Base-by-base conservation (phyloP, 2,113 vertebrate genomes). In the Boleophthalmus pectinirostris region DNA sequence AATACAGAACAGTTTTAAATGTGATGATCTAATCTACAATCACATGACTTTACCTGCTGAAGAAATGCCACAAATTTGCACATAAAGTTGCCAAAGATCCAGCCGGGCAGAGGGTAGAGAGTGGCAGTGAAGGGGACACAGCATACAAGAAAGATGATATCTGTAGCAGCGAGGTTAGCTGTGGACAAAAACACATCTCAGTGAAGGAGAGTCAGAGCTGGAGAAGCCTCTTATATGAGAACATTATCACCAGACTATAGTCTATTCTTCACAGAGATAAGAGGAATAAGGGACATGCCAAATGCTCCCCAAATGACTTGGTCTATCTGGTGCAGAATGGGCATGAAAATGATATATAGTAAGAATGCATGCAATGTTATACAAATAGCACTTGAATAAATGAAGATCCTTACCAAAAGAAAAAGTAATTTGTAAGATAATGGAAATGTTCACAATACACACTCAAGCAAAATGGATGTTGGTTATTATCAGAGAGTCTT, bases 41-140 rank as follows among this genome's bases (percentile, higher is more conserved):
- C 1, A 66, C 7, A 12, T 49, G 45, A 58, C 13, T 25, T 82
- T 92, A 95, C 94, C 94, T 95, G 94, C 74, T 95, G 94, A 7
- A 95, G 87, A 82, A 94, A 95, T 43, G 94, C 94, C 15, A 95
- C 94, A 92, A 91, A 94, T 83, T 94, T 95, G 90, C 94, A 95
- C 94, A 95, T 94, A 79, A 95, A 95, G 84, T 93, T 93, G 43
- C 94, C 94, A 43, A 95, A 95, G 82, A 95, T 94, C 94, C 94
- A 95, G 43, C 93, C 91, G 3, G 94, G 94, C 20, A 95, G 92
- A 14, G 94, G 94, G 49, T 95, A 95, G 49, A 95, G 92, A 12
- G 94, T 94, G 45, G 94, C 94, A 0, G 94, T 95, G 87, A 95
- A 95, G 21, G 94, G 94, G 53, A 95, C 94, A 33, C 94, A 95